Base-by-base conservation (phyloP, 2,797 vertebrate species). In the Phoxinus dragarum region DNA sequence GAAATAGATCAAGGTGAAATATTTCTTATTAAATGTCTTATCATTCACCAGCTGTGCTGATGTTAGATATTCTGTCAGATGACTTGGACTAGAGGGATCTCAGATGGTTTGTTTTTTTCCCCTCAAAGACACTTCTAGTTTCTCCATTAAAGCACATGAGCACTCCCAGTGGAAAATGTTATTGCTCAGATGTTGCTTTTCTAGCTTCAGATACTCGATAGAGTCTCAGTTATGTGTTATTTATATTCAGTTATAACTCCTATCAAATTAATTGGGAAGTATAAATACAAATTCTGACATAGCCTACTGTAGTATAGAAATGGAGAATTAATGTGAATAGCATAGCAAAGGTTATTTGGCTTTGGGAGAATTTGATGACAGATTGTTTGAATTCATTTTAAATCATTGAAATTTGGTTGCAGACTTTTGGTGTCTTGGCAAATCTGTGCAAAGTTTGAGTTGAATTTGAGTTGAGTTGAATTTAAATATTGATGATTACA, bases 1-100 rank as follows among this genome's bases (percentile, higher is more conserved):
- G 47, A 64, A 76, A 83, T 61, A 36, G 69, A 76, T 84, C 82
- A 80, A 74, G 68, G 42, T 88, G 68, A 86, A 82, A 85, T 54
- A 79, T 59, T 27, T 66, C n/a, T 69, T 40, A 49, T 31, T 81
- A 23, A 64, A 36, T 47, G 5, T n/a, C 11, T 81, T 31, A 80
- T 69, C 42, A n/a, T 40, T 59, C 31, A 19, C 44, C 42, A 83
- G 38, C 49, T 69, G 59, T 74, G 66, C 80, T 69, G 54, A 34
- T 17, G 52, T 66, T 68, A 84, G 54, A 17, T 83, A 83, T 73
- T 77, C 77, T 56, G 61, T 86, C 64, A 84, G 72, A 77, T 68
- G 72, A 19, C 38, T 31, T 34, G 44, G 27, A 59, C 36, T 31
- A 61, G 21, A 49, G 21, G 27, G 10, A 69, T 61, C 44, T 52